Evolutionary conservation across 2,797 vertebrate species (phyloP), one percentile per base, ranked within the genome.

Genomic region (Mycteria americana): DNA sequence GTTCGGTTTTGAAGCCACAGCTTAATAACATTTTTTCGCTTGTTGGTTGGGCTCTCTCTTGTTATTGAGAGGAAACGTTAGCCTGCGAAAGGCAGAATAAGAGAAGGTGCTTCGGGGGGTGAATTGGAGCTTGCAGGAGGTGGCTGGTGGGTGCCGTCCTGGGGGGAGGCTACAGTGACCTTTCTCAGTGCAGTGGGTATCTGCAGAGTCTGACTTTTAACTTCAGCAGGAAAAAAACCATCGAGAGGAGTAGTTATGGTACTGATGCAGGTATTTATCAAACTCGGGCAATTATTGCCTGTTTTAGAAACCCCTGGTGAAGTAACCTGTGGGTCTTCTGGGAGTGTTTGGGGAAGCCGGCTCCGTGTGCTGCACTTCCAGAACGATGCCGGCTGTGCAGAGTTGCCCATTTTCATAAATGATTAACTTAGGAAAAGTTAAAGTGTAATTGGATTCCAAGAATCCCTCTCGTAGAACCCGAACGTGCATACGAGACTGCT

Each of bases 401-500:
- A 37, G 59, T 11, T 72, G 79, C 89, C 78, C 35, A 0, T 74
- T 88, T 57, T 7, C 84, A 54, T 31, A 33, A 65, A 54, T 51
- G 1, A 81, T 81, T 65, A 57, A 91, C 75, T 70, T 12, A 33
- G 78, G 57, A 17, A 24, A 59, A 62, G 75, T 65, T 63, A 51
- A 88, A 93, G 53, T 72, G 0, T 80, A 57, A 65, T 88, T 33
- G n/a, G 41, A 31, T n/a, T 51, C 53, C 31, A 4, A 33, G 68
- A 59, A 60, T 72, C 68, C 75, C 68, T 59, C 62, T 48, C 8
- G 3, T 69, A 59, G 76, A 56, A 31, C 41, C 43, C 7, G 16
- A 51, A 18, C 1, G 2, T 0, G 1, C 18, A 1, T 5, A 17
- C 0, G 5, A 70, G 54, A 1, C 39, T 51, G 67, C 53, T 2